Evolutionary conservation across 2,797 vertebrate genomes (phyloP), one percentile per base, ranked within the genome.

Genomic region (Perodicticus potto): DNA sequence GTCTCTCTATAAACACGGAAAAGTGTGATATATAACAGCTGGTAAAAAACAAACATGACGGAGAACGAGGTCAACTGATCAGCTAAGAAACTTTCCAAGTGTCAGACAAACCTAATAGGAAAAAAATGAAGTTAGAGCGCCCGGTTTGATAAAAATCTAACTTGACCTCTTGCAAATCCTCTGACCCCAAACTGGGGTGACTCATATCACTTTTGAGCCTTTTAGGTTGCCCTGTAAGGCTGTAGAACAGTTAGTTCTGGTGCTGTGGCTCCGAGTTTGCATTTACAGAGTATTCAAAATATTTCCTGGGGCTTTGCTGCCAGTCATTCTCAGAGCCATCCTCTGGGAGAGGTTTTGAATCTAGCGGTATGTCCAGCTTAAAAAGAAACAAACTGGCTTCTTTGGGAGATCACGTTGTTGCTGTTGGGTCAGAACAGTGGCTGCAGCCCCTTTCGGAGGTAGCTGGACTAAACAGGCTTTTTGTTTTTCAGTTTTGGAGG

Each of bases 11-110:
- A 69, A 93, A 91, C 40, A 57, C 55, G 76, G 10, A 16, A 43
- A 81, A 61, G 87, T 91, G 70, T 81, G 57, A 89, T 87, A 23
- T 5, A 29, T 73, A 89, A 92, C 88, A 95, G 67, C 53, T 73
- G 77, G 67, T 73, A 27, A 89, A 94, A 94, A 53, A 22, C 13
- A 57, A 59, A 93, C 55, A 59, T 16, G 37, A 85, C 78, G 45
- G 87, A 53, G 55, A 91, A n/a, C 40, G n/a, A 91, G 43, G 67
- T 86, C 72, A 92, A 81, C 77, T 23, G 59, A 5, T 81, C 45
- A 84, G 29, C 27, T 45, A 61, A 72, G 69, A 93, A 67, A 34
- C 6, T 4, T 87, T 90, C 90, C 88, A 89, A 92, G 40, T 72
- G 49, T 72, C 73, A 55, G 59, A 96, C 73, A 67, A 78, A 49